These are phyloP conservation scores for Simalia tracyae DNA, from an alignment of 2,797 vertebrate genomes.

Conservation along the genomic window DNA sequence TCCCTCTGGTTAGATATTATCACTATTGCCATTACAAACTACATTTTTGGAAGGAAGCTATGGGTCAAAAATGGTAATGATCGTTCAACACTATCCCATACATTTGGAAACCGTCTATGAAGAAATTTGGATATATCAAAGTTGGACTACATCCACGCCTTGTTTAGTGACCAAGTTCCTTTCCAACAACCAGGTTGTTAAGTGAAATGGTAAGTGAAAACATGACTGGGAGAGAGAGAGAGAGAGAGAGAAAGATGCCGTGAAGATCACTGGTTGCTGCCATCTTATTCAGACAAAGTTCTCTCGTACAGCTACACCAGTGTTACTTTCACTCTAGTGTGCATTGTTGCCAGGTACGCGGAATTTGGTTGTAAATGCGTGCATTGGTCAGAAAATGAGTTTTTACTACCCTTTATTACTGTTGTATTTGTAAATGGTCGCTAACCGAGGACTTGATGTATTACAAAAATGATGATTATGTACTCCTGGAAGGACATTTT, in stretches of 20 bases:
- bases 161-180: not conserved
- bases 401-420: not conserved
- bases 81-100: not conserved
- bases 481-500: not conserved
- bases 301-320: not conserved
- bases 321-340: not conserved
- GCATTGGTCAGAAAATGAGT: not conserved
- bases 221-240: not conserved
- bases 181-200: not conserved
- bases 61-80: not conserved
- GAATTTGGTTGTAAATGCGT: not conserved
- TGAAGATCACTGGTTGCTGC: not conserved
- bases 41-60: not conserved
- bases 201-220: not conserved
- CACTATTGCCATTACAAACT: not conserved
- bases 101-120: not conserved
- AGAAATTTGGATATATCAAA: not conserved
- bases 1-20: not conserved
- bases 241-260: not conserved
- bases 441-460: not conserved
- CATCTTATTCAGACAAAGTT: not conserved
- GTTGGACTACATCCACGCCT: not conserved
- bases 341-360: not conserved
- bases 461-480: not conserved
- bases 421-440: not conserved